Percentiles rank a stretch among this genome's conserved stretches.
These are phyloP conservation scores for Blastobasis adustella DNA, from an alignment of 2,888 invertebrate genomes.

Conservation along the genomic window DNA sequence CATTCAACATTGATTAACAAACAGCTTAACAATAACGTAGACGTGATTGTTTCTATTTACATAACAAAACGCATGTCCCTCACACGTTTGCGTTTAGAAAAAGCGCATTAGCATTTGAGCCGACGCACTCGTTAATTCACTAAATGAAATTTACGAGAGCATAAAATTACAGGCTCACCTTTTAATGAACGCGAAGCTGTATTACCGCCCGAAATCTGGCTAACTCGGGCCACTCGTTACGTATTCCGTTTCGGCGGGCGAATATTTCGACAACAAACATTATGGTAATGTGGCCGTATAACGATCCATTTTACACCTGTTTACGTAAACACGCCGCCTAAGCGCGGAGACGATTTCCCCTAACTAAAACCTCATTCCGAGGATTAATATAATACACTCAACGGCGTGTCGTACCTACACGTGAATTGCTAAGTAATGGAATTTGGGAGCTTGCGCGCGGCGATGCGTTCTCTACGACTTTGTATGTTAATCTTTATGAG, in stretches of 20 bases:
- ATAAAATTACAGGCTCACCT: constrained; percentile 49
- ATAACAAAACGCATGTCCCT: too few relatives aligned
- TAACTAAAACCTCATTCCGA: constrained; percentile 13
- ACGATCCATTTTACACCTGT: constrained; percentile 68
- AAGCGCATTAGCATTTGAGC: too few relatives aligned
- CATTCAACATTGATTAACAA: too few relatives aligned
- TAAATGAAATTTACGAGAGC: constrained; percentile 48
- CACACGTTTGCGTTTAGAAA: too few relatives aligned
- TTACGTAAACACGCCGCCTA: constrained; percentile 60
- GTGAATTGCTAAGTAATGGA: not conserved
- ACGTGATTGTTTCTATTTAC: too few relatives aligned
- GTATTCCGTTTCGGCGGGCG: constrained; percentile 58
- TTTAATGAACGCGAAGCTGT: constrained; percentile 48
- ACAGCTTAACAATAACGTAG: too few relatives aligned
- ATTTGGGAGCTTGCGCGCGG: too few relatives aligned
- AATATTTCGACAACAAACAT: constrained; percentile 70
- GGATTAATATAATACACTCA: constrained; percentile 6
- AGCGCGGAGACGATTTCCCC: constrained; percentile 50
- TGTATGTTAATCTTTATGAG: too few relatives aligned
- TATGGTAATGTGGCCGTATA: constrained; percentile 64
- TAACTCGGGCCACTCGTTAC: constrained; percentile 54
- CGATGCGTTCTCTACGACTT: too few relatives aligned
- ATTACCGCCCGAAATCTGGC: constrained; percentile 53
- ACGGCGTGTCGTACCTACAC: not conserved
- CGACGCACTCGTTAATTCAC: constrained; percentile 33